Percentiles rank a stretch among this genome's conserved stretches.
phyloP scores from a whole-genome alignment of 2,888 invertebrate genomes.

The Lasioglossum calceatum region DNA sequence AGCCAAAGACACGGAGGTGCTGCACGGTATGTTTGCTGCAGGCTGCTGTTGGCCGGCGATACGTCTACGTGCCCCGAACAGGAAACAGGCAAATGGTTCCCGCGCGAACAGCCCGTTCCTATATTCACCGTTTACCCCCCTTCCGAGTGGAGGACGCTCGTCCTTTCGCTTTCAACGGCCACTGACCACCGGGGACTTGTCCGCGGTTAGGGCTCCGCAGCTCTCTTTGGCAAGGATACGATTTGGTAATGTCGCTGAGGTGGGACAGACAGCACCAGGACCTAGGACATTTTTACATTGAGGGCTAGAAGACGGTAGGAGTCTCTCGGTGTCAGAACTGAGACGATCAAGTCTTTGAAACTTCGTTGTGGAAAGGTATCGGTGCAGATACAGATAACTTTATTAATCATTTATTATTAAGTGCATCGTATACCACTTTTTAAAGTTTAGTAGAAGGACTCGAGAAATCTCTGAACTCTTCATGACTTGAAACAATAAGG shows the following conservation, averaged over 20 bases:
- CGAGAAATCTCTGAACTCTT: too few relatives aligned
- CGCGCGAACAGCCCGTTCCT: constrained; percentile 37
- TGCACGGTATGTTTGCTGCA: constrained; percentile 2
- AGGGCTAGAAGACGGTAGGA: too few relatives aligned
- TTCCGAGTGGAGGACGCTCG: constrained; percentile 52
- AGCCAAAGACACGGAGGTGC: constrained; percentile 9
- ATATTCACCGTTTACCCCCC: constrained; percentile 57
- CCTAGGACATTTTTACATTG: too few relatives aligned
- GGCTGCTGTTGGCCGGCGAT: constrained; percentile 7
- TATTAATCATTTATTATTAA: too few relatives aligned
- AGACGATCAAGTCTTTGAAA: too few relatives aligned
- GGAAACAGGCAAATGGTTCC: constrained; percentile 62
- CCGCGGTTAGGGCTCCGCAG: constrained; percentile 11
- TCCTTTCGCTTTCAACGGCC: constrained; percentile 76
- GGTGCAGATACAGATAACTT: too few relatives aligned
- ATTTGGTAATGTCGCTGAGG: neutral
- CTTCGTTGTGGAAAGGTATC: too few relatives aligned
- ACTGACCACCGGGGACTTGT: constrained; percentile 62
- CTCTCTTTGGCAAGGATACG: neutral
- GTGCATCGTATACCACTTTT: too few relatives aligned
- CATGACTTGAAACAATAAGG: too few relatives aligned
- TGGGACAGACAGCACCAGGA: neutral
- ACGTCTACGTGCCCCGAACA: constrained; percentile 40
- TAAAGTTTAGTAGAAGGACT: too few relatives aligned
- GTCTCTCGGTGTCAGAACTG: too few relatives aligned